phyloP scores from a whole-genome alignment of 1,140 invertebrate genomes.

The Dreissena polymorpha region DNA sequence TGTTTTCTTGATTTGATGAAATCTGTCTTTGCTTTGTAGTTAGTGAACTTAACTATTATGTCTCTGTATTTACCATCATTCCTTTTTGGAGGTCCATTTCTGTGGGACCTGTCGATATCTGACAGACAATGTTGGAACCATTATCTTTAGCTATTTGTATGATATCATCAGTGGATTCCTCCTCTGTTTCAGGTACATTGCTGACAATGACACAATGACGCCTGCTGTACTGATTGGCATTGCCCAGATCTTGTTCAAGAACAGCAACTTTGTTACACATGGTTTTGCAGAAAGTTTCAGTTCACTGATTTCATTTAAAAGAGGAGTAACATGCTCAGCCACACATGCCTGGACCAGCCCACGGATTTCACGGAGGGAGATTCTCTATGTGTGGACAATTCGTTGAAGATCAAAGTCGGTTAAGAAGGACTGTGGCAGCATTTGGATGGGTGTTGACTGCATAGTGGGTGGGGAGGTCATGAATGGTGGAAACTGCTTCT shows the following conservation, averaged over 20 bases:
- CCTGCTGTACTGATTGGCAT: slow-evolving; percentile 20
- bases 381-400: neutral
- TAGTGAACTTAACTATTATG: slow-evolving; percentile 1
- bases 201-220: neutral
- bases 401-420: neutral
- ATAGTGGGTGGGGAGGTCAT: too few relatives aligned
- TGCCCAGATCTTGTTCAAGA: neutral
- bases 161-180: slow-evolving; percentile 10
- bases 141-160: neutral
- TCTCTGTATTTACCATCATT: slow-evolving; percentile 9
- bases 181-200: neutral
- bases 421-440: neutral
- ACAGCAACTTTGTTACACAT: slow-evolving; percentile 1
- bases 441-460: too few relatives aligned
- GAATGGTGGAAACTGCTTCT: too few relatives aligned
- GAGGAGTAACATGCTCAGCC: neutral
- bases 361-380: neutral
- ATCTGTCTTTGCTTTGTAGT: slow-evolving; percentile 7
- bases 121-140: neutral
- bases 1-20: slow-evolving; percentile 20
- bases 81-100: neutral
- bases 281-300: neutral
- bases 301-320: neutral
- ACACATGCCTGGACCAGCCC: neutral
- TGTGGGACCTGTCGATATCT: slow-evolving; percentile 28